phyloP scores from a whole-genome alignment of 1,140 invertebrate species.

The Araneus ventricosus region DNA sequence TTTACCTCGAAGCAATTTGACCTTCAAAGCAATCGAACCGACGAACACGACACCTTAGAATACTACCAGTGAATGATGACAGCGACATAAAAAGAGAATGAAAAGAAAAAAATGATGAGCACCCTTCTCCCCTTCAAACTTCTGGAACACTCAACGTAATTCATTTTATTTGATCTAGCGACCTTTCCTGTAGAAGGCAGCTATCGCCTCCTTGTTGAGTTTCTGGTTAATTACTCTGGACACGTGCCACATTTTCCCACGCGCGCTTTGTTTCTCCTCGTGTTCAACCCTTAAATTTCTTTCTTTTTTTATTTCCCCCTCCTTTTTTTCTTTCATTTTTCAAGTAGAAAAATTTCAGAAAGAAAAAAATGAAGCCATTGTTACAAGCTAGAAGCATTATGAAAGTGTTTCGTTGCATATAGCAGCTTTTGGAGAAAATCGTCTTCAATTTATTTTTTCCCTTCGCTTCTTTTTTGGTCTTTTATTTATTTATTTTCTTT shows the following conservation, averaged over 20 bases:
- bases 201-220: conserved; percentile 61
- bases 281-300: conserved; percentile 31
- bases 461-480: neutral
- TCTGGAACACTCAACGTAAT: conserved; percentile 36
- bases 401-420: conserved; percentile 12
- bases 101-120: neutral
- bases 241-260: conserved; percentile 49
- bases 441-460: neutral
- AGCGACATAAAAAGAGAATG: conserved; percentile 32
- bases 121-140: conserved; percentile 6
- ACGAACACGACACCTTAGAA: conserved; percentile 33
- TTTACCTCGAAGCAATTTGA: conserved; percentile 40
- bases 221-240: conserved; percentile 59
- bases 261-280: conserved; percentile 27
- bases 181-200: conserved; percentile 52
- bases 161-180: conserved; percentile 65
- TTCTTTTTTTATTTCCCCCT: neutral
- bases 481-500: neutral
- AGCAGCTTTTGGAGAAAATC: neutral
- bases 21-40: conserved; percentile 30
- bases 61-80: conserved; percentile 40
- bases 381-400: conserved; percentile 15
- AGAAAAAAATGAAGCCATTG: conserved; percentile 9
- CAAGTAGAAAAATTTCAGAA: conserved; percentile 25
- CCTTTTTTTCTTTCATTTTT: conserved; percentile 22